Conservation (phyloP, 1,140 invertebrate genomes). For the Drosophila jambulina region DNA sequence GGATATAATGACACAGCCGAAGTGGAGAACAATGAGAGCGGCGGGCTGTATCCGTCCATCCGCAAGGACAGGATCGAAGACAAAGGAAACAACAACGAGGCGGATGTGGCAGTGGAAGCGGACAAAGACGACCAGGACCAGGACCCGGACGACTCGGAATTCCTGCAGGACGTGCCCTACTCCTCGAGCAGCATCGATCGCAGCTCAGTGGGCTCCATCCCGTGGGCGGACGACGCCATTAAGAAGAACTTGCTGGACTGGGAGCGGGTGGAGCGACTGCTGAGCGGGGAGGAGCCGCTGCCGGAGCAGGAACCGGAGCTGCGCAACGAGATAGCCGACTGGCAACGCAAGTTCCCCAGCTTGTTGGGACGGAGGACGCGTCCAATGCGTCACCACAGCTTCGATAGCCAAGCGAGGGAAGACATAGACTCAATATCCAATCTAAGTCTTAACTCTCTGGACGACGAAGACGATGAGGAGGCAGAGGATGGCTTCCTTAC, state of each 20-base stretch:
- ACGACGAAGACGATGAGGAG: conserved; percentile 62
- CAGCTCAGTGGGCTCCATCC: conserved; percentile 81
- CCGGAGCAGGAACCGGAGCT: conserved; percentile 72
- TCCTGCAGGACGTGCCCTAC: conserved; percentile 77
- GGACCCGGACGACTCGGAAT: conserved; percentile 67
- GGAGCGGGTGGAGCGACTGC: conserved; percentile 77
- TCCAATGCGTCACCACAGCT: conserved; percentile 58
- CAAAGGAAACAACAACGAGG: conserved; percentile 41
- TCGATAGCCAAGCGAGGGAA: conserved; percentile 48
- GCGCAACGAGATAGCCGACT: conserved; percentile 75
- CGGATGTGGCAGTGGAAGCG: conserved; percentile 17
- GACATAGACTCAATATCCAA: conserved; percentile 73
- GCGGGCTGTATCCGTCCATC: conserved; percentile 18
- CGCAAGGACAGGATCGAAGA: conserved; percentile 30
- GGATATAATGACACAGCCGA: conserved; percentile 50
- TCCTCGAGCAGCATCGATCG: conserved; percentile 82
- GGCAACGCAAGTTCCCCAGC: conserved; percentile 77
- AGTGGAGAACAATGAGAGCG: conserved; percentile 51
- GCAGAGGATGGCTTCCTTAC: conserved; percentile 69
- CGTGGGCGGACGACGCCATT: conserved; percentile 84
- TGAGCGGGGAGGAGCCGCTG: conserved; percentile 69
- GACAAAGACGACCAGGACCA: conserved; percentile 40
- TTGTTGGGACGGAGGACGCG: conserved; percentile 49
- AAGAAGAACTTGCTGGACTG: conserved; percentile 83
- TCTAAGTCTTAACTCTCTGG: conserved; percentile 69